Conservation (phyloP, 30 jellyfish, hydroid and myxozoan genomes). For the Rhopilema esculentum region DNA sequence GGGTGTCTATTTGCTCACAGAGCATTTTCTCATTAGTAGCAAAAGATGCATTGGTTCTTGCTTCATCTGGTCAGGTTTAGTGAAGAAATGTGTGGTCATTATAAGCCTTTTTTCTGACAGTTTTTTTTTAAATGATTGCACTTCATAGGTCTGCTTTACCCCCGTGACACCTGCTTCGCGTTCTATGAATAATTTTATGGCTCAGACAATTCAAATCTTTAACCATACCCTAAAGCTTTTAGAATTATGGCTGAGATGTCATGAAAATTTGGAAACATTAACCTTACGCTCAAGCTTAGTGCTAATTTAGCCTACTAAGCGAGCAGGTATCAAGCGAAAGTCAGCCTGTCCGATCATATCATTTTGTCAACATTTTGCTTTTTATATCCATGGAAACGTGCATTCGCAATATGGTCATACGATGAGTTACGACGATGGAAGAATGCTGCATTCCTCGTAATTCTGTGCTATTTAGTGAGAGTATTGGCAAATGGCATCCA, state of each 20-base stretch:
- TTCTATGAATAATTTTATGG: background rate
- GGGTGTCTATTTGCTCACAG: too few species aligned
- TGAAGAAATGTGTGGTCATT: too few species aligned
- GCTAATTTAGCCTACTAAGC: background rate
- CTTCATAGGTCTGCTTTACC: background rate
- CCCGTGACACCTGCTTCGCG: background rate
- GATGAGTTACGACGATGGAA: background rate
- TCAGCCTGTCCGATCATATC: background rate
- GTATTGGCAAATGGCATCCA: constrained; percentile 46
- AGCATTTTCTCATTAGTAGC: too few species aligned
- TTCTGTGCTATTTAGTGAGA: background rate
- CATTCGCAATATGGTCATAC: background rate
- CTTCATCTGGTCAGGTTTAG: too few species aligned
- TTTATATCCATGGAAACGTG: background rate
- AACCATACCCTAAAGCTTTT: background rate
- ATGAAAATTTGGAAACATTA: background rate
- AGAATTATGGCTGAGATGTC: background rate
- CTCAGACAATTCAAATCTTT: background rate
- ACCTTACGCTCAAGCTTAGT: background rate
- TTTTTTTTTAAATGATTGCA: background rate
- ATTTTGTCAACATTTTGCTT: background rate
- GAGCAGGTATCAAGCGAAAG: background rate
- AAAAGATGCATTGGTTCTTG: too few species aligned
- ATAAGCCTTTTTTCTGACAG: background rate
- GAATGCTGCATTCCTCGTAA: background rate